A percentile compares a stretch with the other conserved stretches of the same genome.
Evolutionary conservation across 1,140 invertebrate species (phyloP).

Genomic region (Saxidomus purpurata): DNA sequence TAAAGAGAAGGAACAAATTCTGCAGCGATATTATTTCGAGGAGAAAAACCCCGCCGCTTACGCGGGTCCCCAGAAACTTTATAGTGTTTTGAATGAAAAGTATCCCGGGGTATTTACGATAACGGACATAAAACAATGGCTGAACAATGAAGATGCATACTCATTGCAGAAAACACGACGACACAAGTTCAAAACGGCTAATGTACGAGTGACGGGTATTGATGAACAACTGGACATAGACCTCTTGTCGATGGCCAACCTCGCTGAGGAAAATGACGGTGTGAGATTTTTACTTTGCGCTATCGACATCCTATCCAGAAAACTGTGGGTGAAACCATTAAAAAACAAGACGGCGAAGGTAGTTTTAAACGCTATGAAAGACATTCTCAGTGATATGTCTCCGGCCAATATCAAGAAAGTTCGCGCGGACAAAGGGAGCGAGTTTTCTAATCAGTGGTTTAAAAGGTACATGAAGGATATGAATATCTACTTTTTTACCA

Average conservation of each 20-base stretch:
- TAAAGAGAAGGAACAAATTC: not conserved
- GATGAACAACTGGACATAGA: conserved; percentile 64
- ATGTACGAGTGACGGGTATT: conserved; percentile 40
- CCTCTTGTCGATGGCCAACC: conserved; percentile 56
- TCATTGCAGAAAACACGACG: not conserved
- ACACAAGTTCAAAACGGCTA: conserved; percentile 54
- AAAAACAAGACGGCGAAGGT: conserved; percentile 68
- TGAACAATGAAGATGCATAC: conserved; percentile 66
- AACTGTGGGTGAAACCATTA: conserved; percentile 64
- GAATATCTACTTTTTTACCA: conserved; percentile 63
- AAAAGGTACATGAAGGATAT: conserved; percentile 54
- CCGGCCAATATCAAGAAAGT: conserved; percentile 48
- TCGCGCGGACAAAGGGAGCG: conserved; percentile 65
- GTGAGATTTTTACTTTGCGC: conserved; percentile 63
- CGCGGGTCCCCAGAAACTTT: conserved; percentile 32
- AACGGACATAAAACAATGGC: conserved; percentile 37
- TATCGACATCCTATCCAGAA: conserved; percentile 57
- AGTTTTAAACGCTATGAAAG: conserved; percentile 67
- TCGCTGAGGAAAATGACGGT: conserved; percentile 60
- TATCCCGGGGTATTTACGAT: conserved; percentile 39
- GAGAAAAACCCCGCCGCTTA: conserved; percentile 29
- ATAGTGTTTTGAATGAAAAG: conserved; percentile 10
- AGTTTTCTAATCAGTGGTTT: conserved; percentile 62
- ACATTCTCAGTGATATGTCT: conserved; percentile 35
- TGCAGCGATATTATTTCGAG: conserved; percentile 49